These are phyloP conservation scores for Cliona cf. orientalis DNA, from an alignment of 37 sponge, comb jelly and placozoan species.

Conservation along the genomic window DNA sequence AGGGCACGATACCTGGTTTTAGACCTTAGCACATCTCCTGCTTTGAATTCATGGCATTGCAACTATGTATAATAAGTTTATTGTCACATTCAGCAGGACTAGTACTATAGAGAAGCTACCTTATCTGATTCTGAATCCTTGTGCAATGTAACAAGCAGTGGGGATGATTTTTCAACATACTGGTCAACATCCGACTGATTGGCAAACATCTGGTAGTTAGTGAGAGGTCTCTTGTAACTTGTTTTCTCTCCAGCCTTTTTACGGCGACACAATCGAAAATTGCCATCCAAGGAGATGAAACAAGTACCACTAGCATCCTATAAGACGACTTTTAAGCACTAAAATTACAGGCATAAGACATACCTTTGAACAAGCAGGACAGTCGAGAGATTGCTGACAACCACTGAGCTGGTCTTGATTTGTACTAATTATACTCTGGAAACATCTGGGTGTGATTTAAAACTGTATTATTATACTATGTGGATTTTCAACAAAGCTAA, in stretches of 20 bases:
- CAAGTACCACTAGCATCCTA: background rate
- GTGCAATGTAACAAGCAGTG: background rate
- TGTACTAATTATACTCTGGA: background rate
- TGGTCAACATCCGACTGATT: background rate
- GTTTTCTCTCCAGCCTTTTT: constrained; percentile 5
- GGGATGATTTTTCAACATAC: background rate
- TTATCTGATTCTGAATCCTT: background rate
- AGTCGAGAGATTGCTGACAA: background rate
- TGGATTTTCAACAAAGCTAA: background rate
- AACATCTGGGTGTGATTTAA: background rate
- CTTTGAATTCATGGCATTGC: constrained; percentile 9
- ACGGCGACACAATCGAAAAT: constrained; percentile 15
- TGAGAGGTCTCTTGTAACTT: background rate
- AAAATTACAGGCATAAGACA: background rate
- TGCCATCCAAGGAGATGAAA: background rate
- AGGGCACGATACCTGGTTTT: background rate
- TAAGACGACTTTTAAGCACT: background rate
- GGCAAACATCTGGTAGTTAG: background rate
- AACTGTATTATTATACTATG: background rate
- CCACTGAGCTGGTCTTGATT: background rate
- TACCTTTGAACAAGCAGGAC: constrained; percentile 19
- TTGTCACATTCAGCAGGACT: no score
- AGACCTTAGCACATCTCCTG: constrained; percentile 16
- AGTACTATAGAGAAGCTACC: background rate
- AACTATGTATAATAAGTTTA: background rate